Percentiles rank a stretch among this genome's conserved stretches.
phyloP scores from a whole-genome alignment of 2,113 vertebrate genomes.

The Phyllostomus discolor region DNA sequence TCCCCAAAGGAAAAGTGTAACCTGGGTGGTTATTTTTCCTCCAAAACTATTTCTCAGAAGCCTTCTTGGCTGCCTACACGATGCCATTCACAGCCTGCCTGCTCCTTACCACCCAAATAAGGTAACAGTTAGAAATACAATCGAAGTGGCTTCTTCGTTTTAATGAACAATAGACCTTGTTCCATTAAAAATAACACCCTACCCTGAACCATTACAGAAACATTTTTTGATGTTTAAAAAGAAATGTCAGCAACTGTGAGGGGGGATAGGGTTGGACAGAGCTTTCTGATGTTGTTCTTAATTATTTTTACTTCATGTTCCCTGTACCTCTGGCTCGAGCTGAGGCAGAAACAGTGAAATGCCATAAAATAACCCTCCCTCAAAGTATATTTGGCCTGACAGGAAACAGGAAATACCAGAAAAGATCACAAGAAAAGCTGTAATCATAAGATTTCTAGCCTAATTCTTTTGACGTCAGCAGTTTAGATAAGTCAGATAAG shows the following conservation, averaged over 20 bases:
- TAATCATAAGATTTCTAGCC: constrained; percentile 78
- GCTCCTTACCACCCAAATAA: constrained; percentile 42
- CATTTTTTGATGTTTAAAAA: constrained; percentile 51
- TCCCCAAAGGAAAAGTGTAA: not conserved
- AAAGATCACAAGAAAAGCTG: constrained; percentile 79
- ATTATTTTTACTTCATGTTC: constrained; percentile 60
- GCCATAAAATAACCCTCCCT: constrained; percentile 70
- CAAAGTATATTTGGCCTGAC: constrained; percentile 74
- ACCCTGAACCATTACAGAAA: constrained; percentile 23
- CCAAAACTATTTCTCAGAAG: not conserved
- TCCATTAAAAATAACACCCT: constrained; percentile 41
- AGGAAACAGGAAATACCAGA: constrained; percentile 79
- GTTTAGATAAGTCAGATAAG: constrained; percentile 76
- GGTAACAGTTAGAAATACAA: constrained; percentile 5
- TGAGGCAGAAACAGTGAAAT: constrained; percentile 56
- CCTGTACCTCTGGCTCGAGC: constrained; percentile 26
- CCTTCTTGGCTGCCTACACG: not conserved
- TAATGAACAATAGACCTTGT: constrained; percentile 39
- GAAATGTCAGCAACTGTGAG: constrained; percentile 1
- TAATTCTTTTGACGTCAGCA: constrained; percentile 78
- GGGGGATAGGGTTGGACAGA: not conserved
- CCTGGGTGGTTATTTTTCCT: not conserved
- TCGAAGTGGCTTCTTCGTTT: constrained; percentile 27
- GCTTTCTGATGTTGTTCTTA: constrained; percentile 33
- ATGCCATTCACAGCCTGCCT: not conserved